Evolutionary conservation across 2,797 vertebrate species (phyloP).

Genomic region (Eleutherodactylus coqui): DNA sequence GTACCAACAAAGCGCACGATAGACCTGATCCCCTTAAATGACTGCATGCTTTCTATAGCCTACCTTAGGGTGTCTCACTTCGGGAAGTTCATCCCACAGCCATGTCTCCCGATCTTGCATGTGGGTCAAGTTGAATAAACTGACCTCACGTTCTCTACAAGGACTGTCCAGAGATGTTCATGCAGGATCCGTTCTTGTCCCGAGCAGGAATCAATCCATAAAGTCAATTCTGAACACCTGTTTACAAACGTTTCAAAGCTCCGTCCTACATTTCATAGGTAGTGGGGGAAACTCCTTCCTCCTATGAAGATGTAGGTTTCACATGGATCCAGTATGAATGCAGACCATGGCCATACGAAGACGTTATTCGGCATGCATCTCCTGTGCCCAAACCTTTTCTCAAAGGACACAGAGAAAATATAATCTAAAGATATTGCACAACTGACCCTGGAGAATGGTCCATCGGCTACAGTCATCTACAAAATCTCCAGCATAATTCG

Average conservation of each 20-base stretch:
- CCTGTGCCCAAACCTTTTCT: neutral
- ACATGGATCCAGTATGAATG: neutral
- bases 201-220: slow-evolving; percentile 23
- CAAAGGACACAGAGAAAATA: neutral
- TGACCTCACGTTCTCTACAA: neutral
- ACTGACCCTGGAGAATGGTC: neutral
- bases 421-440: neutral
- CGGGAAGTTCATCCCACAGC: slow-evolving; percentile 33
- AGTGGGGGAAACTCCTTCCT: neutral
- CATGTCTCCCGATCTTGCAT: slow-evolving; percentile 36
- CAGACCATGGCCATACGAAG: neutral
- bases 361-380: neutral
- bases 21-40: too few species aligned
- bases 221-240: neutral
- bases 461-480: neutral
- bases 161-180: neutral
- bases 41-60: neutral
- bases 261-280: neutral
- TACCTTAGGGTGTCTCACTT: slow-evolving; percentile 38
- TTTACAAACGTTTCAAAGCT: neutral
- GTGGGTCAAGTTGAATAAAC: slow-evolving; percentile 28
- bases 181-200: neutral
- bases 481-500: neutral
- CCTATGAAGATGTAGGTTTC: neutral
- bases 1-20: too few species aligned